These are phyloP conservation scores for Drosophila malerkotliana DNA, from an alignment of 1,140 invertebrate species.

Conservation along the genomic window DNA sequence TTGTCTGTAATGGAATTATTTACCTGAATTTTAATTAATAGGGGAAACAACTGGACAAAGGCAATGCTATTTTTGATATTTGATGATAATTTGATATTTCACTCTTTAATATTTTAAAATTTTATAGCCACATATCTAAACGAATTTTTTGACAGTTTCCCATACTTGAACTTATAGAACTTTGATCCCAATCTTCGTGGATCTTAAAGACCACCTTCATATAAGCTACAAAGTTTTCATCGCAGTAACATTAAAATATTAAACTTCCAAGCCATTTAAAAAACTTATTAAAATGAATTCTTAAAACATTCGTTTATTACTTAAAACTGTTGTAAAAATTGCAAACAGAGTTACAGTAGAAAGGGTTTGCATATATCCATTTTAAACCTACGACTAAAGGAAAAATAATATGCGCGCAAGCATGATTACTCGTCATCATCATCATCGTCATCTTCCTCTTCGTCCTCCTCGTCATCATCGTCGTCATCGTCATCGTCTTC, in stretches of 20 bases:
- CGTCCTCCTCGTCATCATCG: constrained; percentile 44
- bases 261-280: no score
- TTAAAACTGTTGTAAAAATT: constrained; percentile 39
- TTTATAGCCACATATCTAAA: no score
- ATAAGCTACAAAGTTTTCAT: no score
- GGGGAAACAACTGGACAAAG: background rate
- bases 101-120: no score
- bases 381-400: constrained; percentile 29
- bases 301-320: constrained; percentile 54
- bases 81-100: no score
- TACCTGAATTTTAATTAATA: background rate
- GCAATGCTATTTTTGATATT: no score
- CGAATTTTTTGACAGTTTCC: no score
- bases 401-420: constrained; percentile 5
- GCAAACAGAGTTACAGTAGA: constrained; percentile 30
- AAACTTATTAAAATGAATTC: constrained; percentile 3
- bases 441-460: constrained; percentile 23
- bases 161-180: no score
- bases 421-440: constrained; percentile 49
- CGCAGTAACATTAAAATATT: no score
- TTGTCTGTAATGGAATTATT: background rate
- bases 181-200: no score
- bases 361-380: constrained; percentile 35
- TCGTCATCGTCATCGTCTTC: constrained; percentile 38
- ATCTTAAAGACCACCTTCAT: no score